Conservation (phyloP, 2,888 invertebrate genomes). For the Morpho achilles region DNA sequence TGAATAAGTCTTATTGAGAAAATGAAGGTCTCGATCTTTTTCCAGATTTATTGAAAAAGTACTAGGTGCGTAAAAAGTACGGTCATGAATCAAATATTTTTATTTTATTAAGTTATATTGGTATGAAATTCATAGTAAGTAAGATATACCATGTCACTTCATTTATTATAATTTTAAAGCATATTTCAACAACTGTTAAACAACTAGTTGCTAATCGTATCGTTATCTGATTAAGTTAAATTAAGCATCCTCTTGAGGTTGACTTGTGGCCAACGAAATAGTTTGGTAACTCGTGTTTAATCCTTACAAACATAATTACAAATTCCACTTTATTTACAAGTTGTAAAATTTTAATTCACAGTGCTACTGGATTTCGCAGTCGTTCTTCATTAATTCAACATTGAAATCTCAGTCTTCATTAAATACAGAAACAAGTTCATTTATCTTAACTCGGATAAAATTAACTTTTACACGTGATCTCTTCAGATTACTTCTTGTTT, state of each 20-base stretch:
- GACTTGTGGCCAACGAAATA: slow-evolving; percentile 17
- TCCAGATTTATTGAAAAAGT: too few species aligned
- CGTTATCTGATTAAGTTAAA: slow-evolving; percentile 11
- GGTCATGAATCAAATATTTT: too few species aligned
- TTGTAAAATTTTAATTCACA: slow-evolving; percentile 3
- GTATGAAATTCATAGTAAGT: too few species aligned
- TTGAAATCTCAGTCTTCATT: not conserved
- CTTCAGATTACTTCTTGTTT: too few species aligned
- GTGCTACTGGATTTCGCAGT: not conserved
- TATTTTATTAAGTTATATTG: too few species aligned
- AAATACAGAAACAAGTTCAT: not conserved
- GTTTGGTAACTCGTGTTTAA: slow-evolving; percentile 14
- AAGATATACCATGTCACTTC: too few species aligned
- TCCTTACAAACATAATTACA: slow-evolving; percentile 11
- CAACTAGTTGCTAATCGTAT: slow-evolving; percentile 14
- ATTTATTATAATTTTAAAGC: not conserved
- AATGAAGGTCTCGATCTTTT: too few species aligned
- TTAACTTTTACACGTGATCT: too few species aligned
- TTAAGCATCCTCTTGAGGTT: slow-evolving; percentile 14
- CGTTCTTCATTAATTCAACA: not conserved
- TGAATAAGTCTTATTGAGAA: too few species aligned
- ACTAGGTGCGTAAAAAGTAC: too few species aligned
- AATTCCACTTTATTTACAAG: slow-evolving; percentile 10
- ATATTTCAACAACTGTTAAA: not conserved
- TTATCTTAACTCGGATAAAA: too few species aligned